Evolutionary conservation across 2,888 invertebrate genomes (phyloP), one percentile per base, ranked within the genome.

Genomic region (Euphydryas editha): DNA sequence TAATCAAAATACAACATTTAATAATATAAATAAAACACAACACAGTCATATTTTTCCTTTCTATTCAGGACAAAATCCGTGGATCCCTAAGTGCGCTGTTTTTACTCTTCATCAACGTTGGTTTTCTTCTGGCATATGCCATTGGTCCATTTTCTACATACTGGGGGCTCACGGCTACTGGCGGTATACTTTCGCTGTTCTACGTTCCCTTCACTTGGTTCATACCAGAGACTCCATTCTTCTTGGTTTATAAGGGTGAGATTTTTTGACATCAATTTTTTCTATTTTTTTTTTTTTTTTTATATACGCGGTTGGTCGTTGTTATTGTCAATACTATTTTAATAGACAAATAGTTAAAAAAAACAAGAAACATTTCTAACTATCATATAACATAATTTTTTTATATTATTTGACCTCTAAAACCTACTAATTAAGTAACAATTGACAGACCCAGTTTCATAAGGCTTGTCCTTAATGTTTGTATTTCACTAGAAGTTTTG

Each of bases 171-270:
- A 95, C 95, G 62, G 94, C 95, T 42, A 82, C 94, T 0, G 96
- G 96, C 51, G 92, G 95, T 0, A 83, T 95, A 0, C 81, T 96
- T 47, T 95, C 96, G 0, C 81, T 96, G 0, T 76, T 95, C 17
- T 95, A 96, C 75, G 81, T 95, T 61, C 91, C 94, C 0, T 89
- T 94, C 46, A 94, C 95, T 65, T 93, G 95, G 78, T 92, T 94
- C 62, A 95, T 97, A 85, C 97, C 97, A 0, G 98, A 98, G 81
- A 96, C 97, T 3, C 98, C 98, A 0, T 95, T 96, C 78, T 96
- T 94, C 78, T 90, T 95, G 36, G 91, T 96, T 0, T 93, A 91
- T 62, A 93, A 94, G 87, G 94, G 95, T 93, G 73, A 64, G 65
- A 13, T n/a, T n/a, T n/a, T n/a, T n/a, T n/a, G n/a, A n/a, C n/a